These are phyloP conservation scores for Mythimna ferrago DNA, from an alignment of 2,888 invertebrate species.

Conservation along the genomic window DNA sequence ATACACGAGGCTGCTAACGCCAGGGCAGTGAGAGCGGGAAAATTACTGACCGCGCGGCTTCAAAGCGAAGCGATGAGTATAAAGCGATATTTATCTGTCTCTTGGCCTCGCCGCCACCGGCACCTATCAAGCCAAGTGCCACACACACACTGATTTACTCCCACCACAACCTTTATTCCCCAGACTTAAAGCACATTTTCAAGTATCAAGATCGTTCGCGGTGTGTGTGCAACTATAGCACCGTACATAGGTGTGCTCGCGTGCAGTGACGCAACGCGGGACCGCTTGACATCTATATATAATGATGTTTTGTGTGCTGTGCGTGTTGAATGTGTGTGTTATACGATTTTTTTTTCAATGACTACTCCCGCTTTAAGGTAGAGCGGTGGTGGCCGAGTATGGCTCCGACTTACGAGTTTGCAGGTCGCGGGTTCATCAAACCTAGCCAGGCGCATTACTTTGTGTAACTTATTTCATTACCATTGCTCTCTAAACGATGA, in stretches of 20 bases:
- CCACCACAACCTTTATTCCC: conserved; percentile 45
- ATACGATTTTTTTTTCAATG: conserved; percentile 3
- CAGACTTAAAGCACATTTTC: conserved; percentile 61
- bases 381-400: no score
- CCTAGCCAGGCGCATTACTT: no score
- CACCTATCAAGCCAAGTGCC: conserved; percentile 75
- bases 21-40: conserved; percentile 68
- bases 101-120: conserved; percentile 76
- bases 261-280: conserved; percentile 78
- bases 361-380: no score
- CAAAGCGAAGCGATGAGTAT: conserved; percentile 79
- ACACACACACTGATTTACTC: conserved; percentile 60
- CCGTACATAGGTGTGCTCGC: conserved; percentile 75
- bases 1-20: conserved; percentile 64
- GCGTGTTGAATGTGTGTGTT: conserved; percentile 51
- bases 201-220: conserved; percentile 28
- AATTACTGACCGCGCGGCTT: conserved; percentile 78
- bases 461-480: no score
- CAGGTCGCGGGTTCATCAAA: no score
- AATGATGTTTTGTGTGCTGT: conserved; percentile 53
- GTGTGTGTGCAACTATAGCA: conserved; percentile 64
- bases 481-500: no score
- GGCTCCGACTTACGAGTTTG: no score
- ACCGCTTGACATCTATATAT: conserved; percentile 70
- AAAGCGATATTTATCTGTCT: conserved; percentile 83